Evolutionary conservation across 2,113 vertebrate species (phyloP).

Genomic region (Notiomystis cincta): DNA sequence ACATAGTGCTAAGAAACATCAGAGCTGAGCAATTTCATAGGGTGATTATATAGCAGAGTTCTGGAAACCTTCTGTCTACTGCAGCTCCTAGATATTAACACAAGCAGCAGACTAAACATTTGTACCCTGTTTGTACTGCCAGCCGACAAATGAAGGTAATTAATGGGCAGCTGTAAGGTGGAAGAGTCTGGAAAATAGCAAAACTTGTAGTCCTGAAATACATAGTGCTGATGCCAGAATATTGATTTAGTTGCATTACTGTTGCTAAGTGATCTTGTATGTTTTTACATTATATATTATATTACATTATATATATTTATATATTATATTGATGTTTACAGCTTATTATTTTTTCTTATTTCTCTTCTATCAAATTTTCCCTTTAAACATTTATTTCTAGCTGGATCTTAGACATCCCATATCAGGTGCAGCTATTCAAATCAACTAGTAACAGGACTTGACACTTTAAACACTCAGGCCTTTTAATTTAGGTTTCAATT

Average conservation of each 20-base stretch:
- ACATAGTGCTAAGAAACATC: constrained; percentile 14
- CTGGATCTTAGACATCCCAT: neutral
- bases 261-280: neutral
- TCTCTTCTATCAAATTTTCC: neutral
- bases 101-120: constrained; percentile 78
- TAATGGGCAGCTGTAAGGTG: constrained; percentile 66
- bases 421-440: neutral
- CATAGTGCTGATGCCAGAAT: constrained; percentile 1
- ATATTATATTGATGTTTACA: neutral
- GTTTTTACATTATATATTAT: neutral
- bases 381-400: neutral
- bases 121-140: constrained; percentile 61
- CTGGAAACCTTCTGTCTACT: constrained; percentile 64
- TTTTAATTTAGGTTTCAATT: constrained; percentile 31
- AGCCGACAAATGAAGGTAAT: constrained; percentile 73
- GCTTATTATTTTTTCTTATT: neutral
- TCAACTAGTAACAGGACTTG: constrained; percentile 19
- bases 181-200: constrained; percentile 60
- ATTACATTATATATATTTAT: no score
- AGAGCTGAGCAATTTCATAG: constrained; percentile 37
- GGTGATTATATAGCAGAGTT: constrained; percentile 56
- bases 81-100: constrained; percentile 59
- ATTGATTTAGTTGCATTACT: constrained; percentile 34
- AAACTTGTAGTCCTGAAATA: constrained; percentile 44
- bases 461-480: constrained; percentile 29